Percentiles rank a stretch among this genome's conserved stretches.
These are phyloP conservation scores for Hiodon alosoides DNA, from an alignment of 2,113 vertebrate genomes.

Conservation along the genomic window DNA sequence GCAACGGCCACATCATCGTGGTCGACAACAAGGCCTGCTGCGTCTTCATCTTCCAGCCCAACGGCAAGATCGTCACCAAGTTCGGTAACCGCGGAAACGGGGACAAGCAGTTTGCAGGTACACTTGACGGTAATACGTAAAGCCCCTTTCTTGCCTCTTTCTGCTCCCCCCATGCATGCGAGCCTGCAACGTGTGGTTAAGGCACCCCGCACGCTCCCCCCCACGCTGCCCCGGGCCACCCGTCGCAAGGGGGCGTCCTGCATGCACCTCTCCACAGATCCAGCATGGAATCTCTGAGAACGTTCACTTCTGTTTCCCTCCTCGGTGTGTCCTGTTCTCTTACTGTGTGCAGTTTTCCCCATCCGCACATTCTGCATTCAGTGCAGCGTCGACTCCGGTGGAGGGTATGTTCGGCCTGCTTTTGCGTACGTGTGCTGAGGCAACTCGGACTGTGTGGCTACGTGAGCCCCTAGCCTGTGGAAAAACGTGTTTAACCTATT, in stretches of 20 bases:
- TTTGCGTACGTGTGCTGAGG: neutral
- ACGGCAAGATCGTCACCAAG: conserved; percentile 92
- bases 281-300: neutral
- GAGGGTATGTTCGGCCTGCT: neutral
- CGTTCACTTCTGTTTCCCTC: neutral
- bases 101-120: conserved; percentile 99
- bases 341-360: neutral
- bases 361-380: neutral
- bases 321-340: neutral
- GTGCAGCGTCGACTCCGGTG: neutral
- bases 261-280: neutral
- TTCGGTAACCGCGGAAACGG: conserved; percentile 94
- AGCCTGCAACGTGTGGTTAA: conserved; percentile 45
- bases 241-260: neutral
- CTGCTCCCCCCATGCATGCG: conserved; percentile 57
- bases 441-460: neutral
- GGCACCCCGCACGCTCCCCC: conserved; percentile 9
- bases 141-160: conserved; percentile 55
- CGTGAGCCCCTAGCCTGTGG: neutral
- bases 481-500: neutral
- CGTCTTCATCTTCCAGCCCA: conserved; percentile 92
- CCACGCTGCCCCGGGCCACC: neutral
- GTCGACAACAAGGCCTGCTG: conserved; percentile 98
- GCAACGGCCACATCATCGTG: conserved; percentile 91
- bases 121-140: conserved; percentile 66